Evolutionary conservation across 2,888 invertebrate genomes (phyloP), one percentile per base, ranked within the genome.

Genomic region (Drosophila anomalata): DNA sequence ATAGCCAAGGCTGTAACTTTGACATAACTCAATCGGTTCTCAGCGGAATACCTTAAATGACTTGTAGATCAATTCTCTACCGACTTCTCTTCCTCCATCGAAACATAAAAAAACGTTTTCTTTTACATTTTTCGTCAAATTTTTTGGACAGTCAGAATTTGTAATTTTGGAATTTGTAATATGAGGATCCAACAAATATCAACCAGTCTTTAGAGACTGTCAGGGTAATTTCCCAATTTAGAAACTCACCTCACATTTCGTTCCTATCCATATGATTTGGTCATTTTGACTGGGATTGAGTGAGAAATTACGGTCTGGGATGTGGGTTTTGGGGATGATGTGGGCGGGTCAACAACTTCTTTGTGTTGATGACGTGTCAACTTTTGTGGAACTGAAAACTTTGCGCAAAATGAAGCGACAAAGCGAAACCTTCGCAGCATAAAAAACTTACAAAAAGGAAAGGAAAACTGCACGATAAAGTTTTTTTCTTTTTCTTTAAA

Each of bases 301-400:
- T n/a, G n/a, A 12, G 14, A 44, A 51, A 31, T 8, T 2, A 20
- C 9, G 14, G 22, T 9, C n/a, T n/a, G 9, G 26, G 24, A 42
- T 9, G 33, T 12, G 14, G 12, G 20, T 17, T 7, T 8, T 3
- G 14, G 33, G 29, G 20, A 26, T 17, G n/a, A 12, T 22, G 22
- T 14, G 22, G 41, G 61, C 33, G 68, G 33, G 33, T 22, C 69
- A 31, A 47, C 54, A 22, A 61, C 55, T 62, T 52, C 79, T 81
- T 81, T 82, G 82, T 81, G 77, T 72, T 73, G 84, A 82, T 82
- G 84, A 82, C 82, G 84, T 84, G 82, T 82, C 82, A 82, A 82
- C 82, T 84, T 78, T 65, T 69, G 66, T 72, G 67, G 73, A 81
- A 72, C 75, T 69, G 73, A 70, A 71, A 80, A 81, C 73, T 82